A percentile compares a stretch with the other conserved stretches of the same genome.
Conservation (phyloP, 2,888 invertebrate genomes). For the Sipha maydis region DNA sequence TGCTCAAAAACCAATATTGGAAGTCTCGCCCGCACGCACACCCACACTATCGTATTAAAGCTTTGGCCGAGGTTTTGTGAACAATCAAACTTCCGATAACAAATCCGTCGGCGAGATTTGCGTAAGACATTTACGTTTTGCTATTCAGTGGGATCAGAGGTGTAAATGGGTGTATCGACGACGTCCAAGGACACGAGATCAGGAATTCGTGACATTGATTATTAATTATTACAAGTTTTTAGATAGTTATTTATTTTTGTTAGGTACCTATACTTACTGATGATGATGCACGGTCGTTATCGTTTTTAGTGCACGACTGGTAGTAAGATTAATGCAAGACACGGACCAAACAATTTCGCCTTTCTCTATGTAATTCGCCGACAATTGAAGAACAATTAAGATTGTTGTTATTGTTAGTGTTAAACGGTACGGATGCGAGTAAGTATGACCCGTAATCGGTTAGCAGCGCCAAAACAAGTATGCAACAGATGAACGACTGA, state of each 20-base stretch:
- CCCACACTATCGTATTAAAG: neutral
- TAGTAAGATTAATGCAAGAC: neutral
- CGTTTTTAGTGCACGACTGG: neutral
- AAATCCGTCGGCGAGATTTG: neutral
- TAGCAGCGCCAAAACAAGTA: neutral
- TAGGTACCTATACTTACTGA: neutral
- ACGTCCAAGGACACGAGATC: no score
- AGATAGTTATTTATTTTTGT: no score
- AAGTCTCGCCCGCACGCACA: neutral
- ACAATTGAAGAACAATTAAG: neutral
- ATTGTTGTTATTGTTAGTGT: neutral
- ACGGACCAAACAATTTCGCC: neutral
- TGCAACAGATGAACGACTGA: slow-evolving; percentile 26
- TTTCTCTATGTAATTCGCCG: neutral
- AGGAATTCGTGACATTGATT: no score
- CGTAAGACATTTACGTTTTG: no score
- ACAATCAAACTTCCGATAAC: neutral
- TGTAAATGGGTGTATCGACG: no score
- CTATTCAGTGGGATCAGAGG: neutral
- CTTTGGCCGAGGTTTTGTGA: neutral
- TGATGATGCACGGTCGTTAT: neutral
- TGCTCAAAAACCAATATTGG: slow-evolving; percentile 24
- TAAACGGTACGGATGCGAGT: no score
- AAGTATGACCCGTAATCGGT: neutral
- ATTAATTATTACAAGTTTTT: no score